These are phyloP conservation scores for Tenthredo amoena DNA, from an alignment of 2,888 invertebrate genomes.

Conservation along the genomic window DNA sequence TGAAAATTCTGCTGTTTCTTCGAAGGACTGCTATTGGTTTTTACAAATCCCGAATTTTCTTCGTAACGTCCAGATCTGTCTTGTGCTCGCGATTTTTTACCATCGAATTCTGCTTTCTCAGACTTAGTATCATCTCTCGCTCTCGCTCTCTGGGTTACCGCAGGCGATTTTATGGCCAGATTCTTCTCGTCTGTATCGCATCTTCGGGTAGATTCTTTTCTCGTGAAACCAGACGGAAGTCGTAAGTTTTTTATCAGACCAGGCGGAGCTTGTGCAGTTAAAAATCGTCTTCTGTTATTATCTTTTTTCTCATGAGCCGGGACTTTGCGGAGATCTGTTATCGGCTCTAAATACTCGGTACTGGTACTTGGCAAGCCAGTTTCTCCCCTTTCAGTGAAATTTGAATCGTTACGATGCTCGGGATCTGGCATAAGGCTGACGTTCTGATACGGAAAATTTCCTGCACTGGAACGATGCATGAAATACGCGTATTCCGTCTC, in stretches of 20 bases:
- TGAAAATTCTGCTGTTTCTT: neutral
- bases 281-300: neutral
- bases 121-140: too few relatives aligned
- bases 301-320: too few relatives aligned
- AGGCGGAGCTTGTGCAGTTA: neutral
- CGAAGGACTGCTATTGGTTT: neutral
- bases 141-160: neutral
- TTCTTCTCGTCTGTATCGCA: neutral
- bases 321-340: neutral
- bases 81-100: neutral
- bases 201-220: neutral
- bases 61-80: neutral
- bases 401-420: neutral
- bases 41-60: neutral
- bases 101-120: neutral
- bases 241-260: neutral
- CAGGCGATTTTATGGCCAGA: neutral
- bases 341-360: neutral
- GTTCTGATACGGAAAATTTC: neutral
- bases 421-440: neutral
- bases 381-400: neutral
- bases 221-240: constrained; percentile 29
- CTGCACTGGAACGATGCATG: neutral
- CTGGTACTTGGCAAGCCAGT: neutral
- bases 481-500: neutral